phyloP scores from a whole-genome alignment of 2,797 vertebrate genomes.

The Liasis olivaceus region DNA sequence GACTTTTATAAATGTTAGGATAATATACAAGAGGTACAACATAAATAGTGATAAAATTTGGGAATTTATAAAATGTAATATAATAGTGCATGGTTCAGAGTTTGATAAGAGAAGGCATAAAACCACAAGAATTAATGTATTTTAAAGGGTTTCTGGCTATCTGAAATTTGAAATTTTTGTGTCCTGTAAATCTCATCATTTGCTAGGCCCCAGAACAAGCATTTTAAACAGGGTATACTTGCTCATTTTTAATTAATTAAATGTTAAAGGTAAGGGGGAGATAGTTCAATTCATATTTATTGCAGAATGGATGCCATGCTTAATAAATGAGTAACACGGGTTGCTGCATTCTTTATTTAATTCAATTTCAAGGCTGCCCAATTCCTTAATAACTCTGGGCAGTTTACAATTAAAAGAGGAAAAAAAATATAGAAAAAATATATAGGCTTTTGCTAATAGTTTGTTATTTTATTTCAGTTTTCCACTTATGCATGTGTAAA shows the following conservation, averaged over 20 bases:
- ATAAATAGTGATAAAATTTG: not conserved
- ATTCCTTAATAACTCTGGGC: not conserved
- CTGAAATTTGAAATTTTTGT: not conserved
- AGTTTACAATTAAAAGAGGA: not conserved
- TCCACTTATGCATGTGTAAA: not conserved
- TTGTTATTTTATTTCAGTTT: not conserved
- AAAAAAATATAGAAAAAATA: not conserved
- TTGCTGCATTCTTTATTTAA: not conserved
- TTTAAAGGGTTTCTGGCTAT: not conserved
- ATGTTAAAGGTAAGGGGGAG: not conserved
- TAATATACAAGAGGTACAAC: not conserved
- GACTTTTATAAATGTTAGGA: not conserved
- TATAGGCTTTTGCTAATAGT: not conserved
- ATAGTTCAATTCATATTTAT: not conserved
- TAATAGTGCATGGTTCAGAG: not conserved
- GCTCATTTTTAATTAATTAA: not conserved
- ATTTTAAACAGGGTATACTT: not conserved
- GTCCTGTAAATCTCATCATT: not conserved
- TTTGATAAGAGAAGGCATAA: not conserved
- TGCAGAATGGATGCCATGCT: not conserved
- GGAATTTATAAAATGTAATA: not conserved
- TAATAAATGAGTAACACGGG: not conserved
- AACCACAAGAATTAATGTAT: not conserved
- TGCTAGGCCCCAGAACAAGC: not conserved
- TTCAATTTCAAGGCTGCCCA: not conserved